Conservation (phyloP, 2,113 vertebrate species). For the Lamprotornis superbus region DNA sequence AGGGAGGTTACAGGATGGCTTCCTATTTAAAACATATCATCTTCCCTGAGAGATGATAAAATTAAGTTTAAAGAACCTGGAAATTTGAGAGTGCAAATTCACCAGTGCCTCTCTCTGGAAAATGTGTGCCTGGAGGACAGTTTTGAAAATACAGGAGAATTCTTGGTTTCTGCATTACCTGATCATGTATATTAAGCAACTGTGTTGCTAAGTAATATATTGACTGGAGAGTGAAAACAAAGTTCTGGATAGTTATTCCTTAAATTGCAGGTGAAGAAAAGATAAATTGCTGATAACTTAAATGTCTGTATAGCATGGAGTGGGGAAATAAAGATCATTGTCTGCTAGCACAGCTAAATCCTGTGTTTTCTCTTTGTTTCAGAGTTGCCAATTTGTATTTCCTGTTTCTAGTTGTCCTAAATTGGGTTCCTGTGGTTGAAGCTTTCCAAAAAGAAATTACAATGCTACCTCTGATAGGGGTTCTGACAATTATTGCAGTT, state of each 20-base stretch:
- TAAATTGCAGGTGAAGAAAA: neutral
- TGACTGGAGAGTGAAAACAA: neutral
- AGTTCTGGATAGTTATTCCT: neutral
- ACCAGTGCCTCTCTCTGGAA: neutral
- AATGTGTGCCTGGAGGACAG: neutral
- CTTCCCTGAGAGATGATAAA: neutral
- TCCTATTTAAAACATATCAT: neutral
- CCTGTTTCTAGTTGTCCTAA: conserved; percentile 89
- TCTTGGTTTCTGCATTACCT: neutral
- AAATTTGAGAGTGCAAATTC: neutral
- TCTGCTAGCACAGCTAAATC: neutral
- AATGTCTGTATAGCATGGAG: neutral
- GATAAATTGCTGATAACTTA: neutral
- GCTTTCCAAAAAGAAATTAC: conserved; percentile 98
- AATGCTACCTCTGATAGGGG: conserved; percentile 90
- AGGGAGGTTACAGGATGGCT: neutral
- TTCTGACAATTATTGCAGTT: conserved; percentile 88
- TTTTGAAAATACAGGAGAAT: neutral
- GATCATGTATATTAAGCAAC: neutral
- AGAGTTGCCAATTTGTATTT: conserved; percentile 97
- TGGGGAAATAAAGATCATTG: neutral
- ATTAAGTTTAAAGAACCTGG: neutral
- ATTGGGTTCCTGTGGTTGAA: conserved; percentile 97
- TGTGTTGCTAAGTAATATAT: neutral
- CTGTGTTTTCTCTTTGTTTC: conserved; percentile 31